A percentile compares a stretch with the other conserved stretches of the same genome.
These are phyloP conservation scores for Eufriesea mexicana DNA, from an alignment of 1,140 invertebrate species.

Conservation along the genomic window DNA sequence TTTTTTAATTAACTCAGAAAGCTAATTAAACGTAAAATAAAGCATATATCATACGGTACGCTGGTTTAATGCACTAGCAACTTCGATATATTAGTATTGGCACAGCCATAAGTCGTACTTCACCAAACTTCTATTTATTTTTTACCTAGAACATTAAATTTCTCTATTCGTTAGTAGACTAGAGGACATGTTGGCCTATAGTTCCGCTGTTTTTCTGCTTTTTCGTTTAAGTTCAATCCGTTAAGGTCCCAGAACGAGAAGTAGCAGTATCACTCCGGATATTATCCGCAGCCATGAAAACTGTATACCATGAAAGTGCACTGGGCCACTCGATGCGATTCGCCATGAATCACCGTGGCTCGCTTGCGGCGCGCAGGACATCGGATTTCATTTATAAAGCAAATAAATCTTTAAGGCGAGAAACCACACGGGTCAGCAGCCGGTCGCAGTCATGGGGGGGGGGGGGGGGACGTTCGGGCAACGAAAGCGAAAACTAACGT, in stretches of 20 bases:
- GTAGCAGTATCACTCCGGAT: slow-evolving; percentile 50
- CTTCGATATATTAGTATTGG: background rate
- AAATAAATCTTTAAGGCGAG: slow-evolving; percentile 72
- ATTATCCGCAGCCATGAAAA: slow-evolving; percentile 65
- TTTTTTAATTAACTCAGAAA: no score
- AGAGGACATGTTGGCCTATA: slow-evolving; percentile 31
- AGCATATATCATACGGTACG: background rate
- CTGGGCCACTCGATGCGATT: slow-evolving; percentile 54
- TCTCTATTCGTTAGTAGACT: slow-evolving; percentile 57
- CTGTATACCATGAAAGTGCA: slow-evolving; percentile 50
- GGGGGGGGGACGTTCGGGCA: no score
- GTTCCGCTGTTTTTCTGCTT: slow-evolving; percentile 47
- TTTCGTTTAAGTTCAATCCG: slow-evolving; percentile 58
- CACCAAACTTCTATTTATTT: background rate
- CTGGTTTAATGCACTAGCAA: background rate
- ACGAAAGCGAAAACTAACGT: slow-evolving; percentile 21
- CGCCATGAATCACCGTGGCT: slow-evolving; percentile 64
- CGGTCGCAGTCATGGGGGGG: background rate
- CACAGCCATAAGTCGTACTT: slow-evolving; percentile 1
- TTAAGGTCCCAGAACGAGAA: slow-evolving; percentile 19
- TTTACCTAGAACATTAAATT: slow-evolving; percentile 56
- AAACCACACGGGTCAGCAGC: slow-evolving; percentile 58
- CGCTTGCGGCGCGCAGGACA: slow-evolving; percentile 47
- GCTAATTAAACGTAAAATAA: background rate
- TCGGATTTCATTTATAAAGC: slow-evolving; percentile 73